Base-by-base conservation (phyloP, 2,113 vertebrate genomes). In the Colaptes auratus region DNA sequence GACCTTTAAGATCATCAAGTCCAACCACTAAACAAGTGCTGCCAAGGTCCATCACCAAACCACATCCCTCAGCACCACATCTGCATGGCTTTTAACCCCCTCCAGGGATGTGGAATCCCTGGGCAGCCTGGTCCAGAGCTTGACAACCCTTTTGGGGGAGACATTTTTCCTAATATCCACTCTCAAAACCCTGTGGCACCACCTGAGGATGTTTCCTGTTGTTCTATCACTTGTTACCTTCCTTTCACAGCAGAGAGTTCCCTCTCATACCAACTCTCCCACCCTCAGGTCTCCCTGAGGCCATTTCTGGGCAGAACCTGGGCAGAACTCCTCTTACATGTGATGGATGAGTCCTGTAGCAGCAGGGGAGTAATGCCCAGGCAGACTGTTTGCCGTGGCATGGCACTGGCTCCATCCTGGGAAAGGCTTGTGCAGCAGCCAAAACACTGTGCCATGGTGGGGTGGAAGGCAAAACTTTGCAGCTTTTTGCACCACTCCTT, bases 371-470 rank as follows among this genome's bases (percentile, higher is more conserved):
- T 0, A 5, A 24, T n/a, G 63, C 20, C 74, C 70, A 25, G 75
- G 75, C 86, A 88, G 20, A 79, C 8, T 7, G 0, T 36, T 63
- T 90, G 86, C 82, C 63, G 56, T 56, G 89, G 82, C 86, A 75
- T 0, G 7, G 72, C 74, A 28, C 42, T 1, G 15, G 31, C 8
- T 82, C 55, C 66, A 23, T 50, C 33, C 71, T 6, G 17, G 33
- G 58, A 69, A 64, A 31, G 60, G 28, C n/a, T 15, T 12, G 28
- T 2, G 1, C 1, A 0, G 6, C 33, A 63, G 55, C 42, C 36
- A n/a, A 19, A 75, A 48, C 24, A 7, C 56, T 0, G 1, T 18
- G 28, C 16, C 0, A 2, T 15, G 23, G 15, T 30, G 12, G 39
- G 3, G 73, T 7, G 15, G 23, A 39, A 89, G 42, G 39, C 5